Base-by-base conservation (phyloP, 2,888 invertebrate species). In the Drosophila pseudotalamancana region DNA sequence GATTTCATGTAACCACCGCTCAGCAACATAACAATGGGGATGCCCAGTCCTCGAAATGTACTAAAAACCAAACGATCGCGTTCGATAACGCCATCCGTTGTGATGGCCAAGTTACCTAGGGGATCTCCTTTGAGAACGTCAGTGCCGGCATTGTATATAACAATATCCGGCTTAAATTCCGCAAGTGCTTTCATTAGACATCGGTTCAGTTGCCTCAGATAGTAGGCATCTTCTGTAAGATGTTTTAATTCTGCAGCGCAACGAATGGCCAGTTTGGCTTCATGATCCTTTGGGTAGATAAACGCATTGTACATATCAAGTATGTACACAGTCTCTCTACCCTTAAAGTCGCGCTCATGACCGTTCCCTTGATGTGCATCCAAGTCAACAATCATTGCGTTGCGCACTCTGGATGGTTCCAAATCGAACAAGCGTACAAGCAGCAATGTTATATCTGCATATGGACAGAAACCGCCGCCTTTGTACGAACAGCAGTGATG, bases 351-450 rank as follows among this genome's bases (percentile, higher is more conserved):
- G 11, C 94, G 93, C 87, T 96, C 95, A 90, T 97, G 95, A 0
- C 97, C 97, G 90, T 98, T 98, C 0, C 97, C 97, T 94, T 98
- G 97, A 92, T 98, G 98, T 3, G 97, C 97, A 92, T 98, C 97
- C 88, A 98, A 92, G 91, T 98, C 98, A 0, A 98, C 94, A 82
- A 98, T 97, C 96, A 98, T 96, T 2, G 95, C 94, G 34, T 93
- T 95, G 90, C 94, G 93, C 25, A 95, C 93, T 6, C 69, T 40
- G 45, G 90, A 89, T 2, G 92, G 56, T 56, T 93, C 92, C 69
- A 92, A 90, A 18, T 92, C 91, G 69, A 96, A 93, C 9, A 97
- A 91, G 87, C 94, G 95, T 57, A 93, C 92, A 39, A 97, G 93
- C 8, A 96, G 92, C 73, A 98, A 92, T 0, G 97, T 96, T 45